Base-by-base conservation (phyloP, 2,113 vertebrate species). In the Gavia stellata region DNA sequence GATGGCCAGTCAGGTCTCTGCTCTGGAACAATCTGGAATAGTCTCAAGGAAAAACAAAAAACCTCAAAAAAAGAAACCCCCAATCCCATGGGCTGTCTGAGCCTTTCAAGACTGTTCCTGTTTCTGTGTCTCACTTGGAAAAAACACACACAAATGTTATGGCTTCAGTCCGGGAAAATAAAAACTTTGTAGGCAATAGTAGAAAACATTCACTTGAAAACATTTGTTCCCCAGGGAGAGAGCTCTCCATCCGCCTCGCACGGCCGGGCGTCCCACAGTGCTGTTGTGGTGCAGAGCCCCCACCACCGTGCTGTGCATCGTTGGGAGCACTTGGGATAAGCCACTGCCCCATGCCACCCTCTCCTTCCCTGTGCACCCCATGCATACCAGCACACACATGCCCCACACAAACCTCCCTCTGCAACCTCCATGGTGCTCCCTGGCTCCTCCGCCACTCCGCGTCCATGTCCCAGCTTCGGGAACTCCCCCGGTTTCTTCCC, bases 271-370 rank as follows among this genome's bases (percentile, higher is more conserved):
- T 36, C 33, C 26, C 31, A 26, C 2, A 0, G 14, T 18, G 77
- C 78, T 4, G 1, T 12, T 2, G 1, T 0, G 0, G 23, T 45
- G 49, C 44, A 3, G 7, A 56, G 49, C 53, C 23, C 59, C 61
- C 17, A 12, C 24, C 2, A 0, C 25, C 3, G 0, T 25, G 52
- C 20, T 44, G 53, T 0, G 1, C 45, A 10, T 28, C 5, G 0
- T 8, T 1, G 0, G 42, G 26, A 33, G 25, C 7, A 1, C 40
- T 9, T 17, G 26, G 70, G 83, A 81, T 33, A 70, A 56, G 38
- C 29, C n/a, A 24, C 45, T 2, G 9, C 7, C 33, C 45, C 14
- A 3, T 17, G 42, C 14, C n/a, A 44, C 42, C 66, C 14, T 3
- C 21, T 47, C 10, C 33, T 44, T 80, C 38, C 67, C 45, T 58